Evolutionary conservation across 2,113 vertebrate genomes (phyloP).

Genomic region (Clarias batrachus): DNA sequence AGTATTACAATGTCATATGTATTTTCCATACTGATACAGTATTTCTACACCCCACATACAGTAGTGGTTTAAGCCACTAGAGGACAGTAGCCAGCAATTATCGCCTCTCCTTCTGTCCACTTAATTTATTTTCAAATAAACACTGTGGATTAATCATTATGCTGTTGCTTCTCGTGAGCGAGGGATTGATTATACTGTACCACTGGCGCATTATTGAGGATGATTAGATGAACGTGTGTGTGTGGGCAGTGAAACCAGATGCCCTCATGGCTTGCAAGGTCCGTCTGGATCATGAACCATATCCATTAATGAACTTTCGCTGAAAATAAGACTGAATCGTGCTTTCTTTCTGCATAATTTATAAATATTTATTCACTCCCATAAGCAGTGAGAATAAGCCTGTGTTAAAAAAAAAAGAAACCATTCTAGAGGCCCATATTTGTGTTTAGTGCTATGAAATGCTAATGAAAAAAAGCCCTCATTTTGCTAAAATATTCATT

Average conservation of each 20-base stretch:
- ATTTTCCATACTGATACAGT: neutral
- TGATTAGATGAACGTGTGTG: slow-evolving; percentile 52
- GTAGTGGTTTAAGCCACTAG: slow-evolving; percentile 9
- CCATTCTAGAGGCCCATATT: neutral
- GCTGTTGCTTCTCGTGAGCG: neutral
- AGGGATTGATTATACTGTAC: slow-evolving; percentile 1
- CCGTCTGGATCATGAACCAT: slow-evolving; percentile 38
- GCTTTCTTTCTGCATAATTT: neutral
- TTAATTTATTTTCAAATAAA: slow-evolving; percentile 44
- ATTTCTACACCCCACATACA: slow-evolving; percentile 36
- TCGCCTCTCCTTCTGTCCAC: neutral
- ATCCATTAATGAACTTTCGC: slow-evolving; percentile 20
- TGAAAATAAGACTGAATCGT: neutral
- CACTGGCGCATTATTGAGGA: slow-evolving; percentile 5
- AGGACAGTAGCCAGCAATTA: slow-evolving; percentile 30
- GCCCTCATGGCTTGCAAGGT: slow-evolving; percentile 16
- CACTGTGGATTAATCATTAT: slow-evolving; percentile 55
- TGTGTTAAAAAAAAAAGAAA: neutral
- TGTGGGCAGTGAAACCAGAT: slow-evolving; percentile 26
- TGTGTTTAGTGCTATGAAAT: neutral
- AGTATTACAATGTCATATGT: neutral
- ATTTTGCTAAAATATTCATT: slow-evolving; percentile 13
- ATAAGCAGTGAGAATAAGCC: neutral
- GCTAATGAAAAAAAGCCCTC: neutral
- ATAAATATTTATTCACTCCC: neutral